Evolutionary conservation across 2,888 invertebrate species (phyloP).

Genomic region (Heliconius aoede): DNA sequence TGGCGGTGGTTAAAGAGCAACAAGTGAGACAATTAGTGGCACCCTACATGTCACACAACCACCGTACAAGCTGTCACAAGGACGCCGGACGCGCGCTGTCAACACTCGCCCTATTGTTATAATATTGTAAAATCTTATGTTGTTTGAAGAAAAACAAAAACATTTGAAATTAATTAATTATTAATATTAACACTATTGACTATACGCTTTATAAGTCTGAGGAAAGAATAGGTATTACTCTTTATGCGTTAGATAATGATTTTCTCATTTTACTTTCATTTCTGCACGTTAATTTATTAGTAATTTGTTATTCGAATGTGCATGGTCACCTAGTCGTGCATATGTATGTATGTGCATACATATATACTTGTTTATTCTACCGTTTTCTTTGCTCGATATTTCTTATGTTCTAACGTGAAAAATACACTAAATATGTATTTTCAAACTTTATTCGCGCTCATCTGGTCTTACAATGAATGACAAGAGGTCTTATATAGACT

Average conservation of each 20-base stretch:
- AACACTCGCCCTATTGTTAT: constrained; percentile 15
- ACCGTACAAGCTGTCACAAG: constrained; percentile 42
- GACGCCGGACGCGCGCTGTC: constrained; percentile 39
- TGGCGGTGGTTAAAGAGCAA: constrained; percentile 52
- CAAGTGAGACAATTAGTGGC: constrained; percentile 61
- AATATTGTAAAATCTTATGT: neutral
- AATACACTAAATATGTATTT: too few relatives aligned
- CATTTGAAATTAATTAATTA: neutral
- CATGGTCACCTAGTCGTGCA: neutral
- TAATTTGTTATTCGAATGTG: neutral
- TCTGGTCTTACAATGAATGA: neutral
- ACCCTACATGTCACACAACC: constrained; percentile 58
- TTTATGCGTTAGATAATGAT: neutral
- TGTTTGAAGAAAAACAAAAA: neutral
- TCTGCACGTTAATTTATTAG: neutral
- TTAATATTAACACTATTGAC: neutral
- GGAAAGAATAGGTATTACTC: too few relatives aligned
- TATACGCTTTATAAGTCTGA: too few relatives aligned
- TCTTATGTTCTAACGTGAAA: too few relatives aligned
- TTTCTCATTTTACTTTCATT: neutral
- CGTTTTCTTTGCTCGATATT: too few relatives aligned
- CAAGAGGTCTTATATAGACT: neutral
- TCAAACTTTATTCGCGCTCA: neutral
- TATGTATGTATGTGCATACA: neutral
- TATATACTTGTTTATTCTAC: neutral